Base-by-base conservation (phyloP, 2,888 invertebrate genomes). In the Trachelus tabidus region DNA sequence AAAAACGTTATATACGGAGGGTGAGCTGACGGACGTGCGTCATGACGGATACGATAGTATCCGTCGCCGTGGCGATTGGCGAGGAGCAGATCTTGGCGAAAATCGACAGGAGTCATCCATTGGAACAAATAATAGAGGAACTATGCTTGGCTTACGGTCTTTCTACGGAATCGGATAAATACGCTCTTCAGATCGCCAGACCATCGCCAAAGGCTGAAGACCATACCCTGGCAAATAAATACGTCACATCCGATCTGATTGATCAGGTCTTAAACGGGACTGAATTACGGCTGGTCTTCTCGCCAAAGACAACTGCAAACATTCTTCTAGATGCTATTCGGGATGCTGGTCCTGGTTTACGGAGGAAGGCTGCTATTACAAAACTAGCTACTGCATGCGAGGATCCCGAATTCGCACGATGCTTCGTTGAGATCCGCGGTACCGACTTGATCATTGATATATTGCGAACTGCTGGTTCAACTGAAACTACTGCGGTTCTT, bases 21-120 rank as follows among this genome's bases (percentile, higher is more conserved):
- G 2, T 23, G 9, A 23, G 9, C 56, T 56, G 56, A 56, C 56
- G 23, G 23, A 56, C 23, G 56, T 23, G 56, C 56, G 23, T 23
- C 69, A 77, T 77, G 77, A 74, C 77, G 69, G 77, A 77, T 34
- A 40, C 77, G 37, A 78, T 78, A 33, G 78, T 78, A 12, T 78
- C 78, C 40, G 78, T 78, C n/a, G 78, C 78, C n/a, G 78, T 78
- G 73, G 76, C 78, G 30, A 73, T 78, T 73, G 78, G 73, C 15
- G 75, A 35, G 34, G 78, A 73, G 31, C 78, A 78, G 69, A 73
- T 73, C 11, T 40, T 78, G 73, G 78, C 73, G 12, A 78, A 78
- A 35, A 78, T 78, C 40, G 78, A 78, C 37, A 69, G 78, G 6
- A 78, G 75, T 73, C 68, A 68, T 34, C 76, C 78, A 34, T n/a